phyloP scores from a whole-genome alignment of 2,113 vertebrate genomes.

The Mirounga angustirostris region DNA sequence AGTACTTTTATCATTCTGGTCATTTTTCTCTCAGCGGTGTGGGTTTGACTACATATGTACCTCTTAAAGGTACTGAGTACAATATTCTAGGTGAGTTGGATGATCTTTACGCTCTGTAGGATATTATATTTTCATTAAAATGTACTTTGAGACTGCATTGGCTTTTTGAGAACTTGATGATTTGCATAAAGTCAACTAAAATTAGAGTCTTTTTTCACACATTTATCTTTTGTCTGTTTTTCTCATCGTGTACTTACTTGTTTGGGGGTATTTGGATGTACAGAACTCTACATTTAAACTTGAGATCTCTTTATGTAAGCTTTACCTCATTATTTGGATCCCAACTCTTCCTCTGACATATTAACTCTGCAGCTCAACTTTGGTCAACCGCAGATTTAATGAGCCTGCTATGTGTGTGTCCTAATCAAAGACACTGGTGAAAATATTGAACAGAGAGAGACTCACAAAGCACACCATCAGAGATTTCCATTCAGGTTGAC shows the following conservation, averaged over 20 bases:
- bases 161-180: constrained; percentile 41
- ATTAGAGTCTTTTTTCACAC: not conserved
- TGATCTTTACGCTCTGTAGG: constrained; percentile 11
- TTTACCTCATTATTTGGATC: constrained; percentile 33
- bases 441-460: constrained; percentile 6
- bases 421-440: constrained; percentile 33
- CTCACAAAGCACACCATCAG: not conserved
- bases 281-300: constrained; percentile 37
- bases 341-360: not conserved
- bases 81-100: not conserved
- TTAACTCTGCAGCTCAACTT: constrained; percentile 11
- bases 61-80: not conserved
- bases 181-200: constrained; percentile 35
- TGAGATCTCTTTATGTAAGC: constrained; percentile 17
- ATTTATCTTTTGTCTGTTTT: constrained; percentile 52
- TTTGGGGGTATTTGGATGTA: not conserved
- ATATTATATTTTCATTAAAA: constrained; percentile 47
- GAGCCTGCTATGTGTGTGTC: not conserved
- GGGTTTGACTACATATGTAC: not conserved
- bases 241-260: constrained; percentile 39
- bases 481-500: constrained; percentile 36
- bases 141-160: not conserved
- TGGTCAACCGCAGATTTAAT: not conserved
- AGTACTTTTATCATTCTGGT: constrained; percentile 2
- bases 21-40: not conserved